These are phyloP conservation scores for Macrophya alboannulata DNA, from an alignment of 2,888 invertebrate species.

Conservation along the genomic window DNA sequence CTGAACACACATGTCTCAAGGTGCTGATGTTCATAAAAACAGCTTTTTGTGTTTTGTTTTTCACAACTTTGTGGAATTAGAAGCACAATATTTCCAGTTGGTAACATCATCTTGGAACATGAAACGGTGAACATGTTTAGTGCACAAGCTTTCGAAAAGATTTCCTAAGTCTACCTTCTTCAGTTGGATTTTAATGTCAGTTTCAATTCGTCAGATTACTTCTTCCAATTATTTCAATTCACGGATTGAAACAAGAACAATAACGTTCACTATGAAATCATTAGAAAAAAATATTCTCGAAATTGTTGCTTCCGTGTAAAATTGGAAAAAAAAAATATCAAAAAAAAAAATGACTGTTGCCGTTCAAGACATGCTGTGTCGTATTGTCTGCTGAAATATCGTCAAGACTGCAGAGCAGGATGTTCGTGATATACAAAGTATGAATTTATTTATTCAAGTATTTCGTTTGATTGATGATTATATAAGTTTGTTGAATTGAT, in stretches of 20 bases:
- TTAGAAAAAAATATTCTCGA: neutral
- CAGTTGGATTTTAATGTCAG: neutral
- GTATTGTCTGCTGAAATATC: constrained; percentile 5
- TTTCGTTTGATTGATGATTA: neutral
- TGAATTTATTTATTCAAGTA: neutral
- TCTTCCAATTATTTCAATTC: neutral
- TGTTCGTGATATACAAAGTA: neutral
- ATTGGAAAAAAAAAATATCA: neutral
- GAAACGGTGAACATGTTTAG: neutral
- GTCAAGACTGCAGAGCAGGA: neutral
- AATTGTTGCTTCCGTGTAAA: neutral
- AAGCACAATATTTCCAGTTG: neutral
- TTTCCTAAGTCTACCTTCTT: neutral
- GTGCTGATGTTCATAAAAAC: neutral
- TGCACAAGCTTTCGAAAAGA: neutral
- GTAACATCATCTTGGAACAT: neutral
- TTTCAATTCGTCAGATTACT: neutral
- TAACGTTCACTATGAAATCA: neutral
- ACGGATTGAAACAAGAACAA: neutral
- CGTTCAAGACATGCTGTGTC: neutral
- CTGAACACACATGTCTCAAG: neutral
- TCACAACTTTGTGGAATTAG: neutral
- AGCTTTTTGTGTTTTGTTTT: neutral
- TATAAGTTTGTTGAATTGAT: constrained; percentile 12
- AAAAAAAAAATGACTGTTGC: neutral